These are phyloP conservation scores for Dione vanillae DNA, from an alignment of 2,888 invertebrate species.

Conservation along the genomic window DNA sequence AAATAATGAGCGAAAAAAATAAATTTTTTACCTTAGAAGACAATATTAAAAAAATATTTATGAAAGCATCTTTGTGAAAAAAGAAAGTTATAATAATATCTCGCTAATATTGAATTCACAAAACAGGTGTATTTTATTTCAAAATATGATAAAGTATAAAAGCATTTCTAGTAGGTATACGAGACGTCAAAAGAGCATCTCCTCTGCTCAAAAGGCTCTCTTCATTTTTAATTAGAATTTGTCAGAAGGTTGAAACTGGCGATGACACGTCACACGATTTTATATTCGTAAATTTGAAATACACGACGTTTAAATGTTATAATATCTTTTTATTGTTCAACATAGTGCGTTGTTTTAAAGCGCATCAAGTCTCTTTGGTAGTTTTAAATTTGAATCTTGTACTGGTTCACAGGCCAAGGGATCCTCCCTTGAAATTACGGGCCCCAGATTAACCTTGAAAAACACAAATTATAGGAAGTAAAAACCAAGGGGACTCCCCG, in stretches of 20 bases:
- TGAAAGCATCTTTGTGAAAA: too few relatives aligned
- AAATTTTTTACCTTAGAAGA: too few relatives aligned
- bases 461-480: too few relatives aligned
- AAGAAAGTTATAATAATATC: too few relatives aligned
- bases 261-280: not conserved
- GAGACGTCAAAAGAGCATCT: constrained; percentile 21
- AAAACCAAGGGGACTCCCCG: too few relatives aligned
- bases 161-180: not conserved
- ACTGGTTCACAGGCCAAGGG: too few relatives aligned
- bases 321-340: not conserved
- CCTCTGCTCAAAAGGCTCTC: constrained; percentile 13
- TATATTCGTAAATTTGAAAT: constrained; percentile 11
- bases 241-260: constrained; percentile 21
- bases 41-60: too few relatives aligned
- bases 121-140: not conserved
- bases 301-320: not conserved
- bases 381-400: too few relatives aligned
- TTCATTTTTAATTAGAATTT: constrained; percentile 22
- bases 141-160: constrained; percentile 1
- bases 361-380: too few relatives aligned
- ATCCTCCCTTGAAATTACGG: too few relatives aligned
- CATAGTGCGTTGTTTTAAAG: not conserved
- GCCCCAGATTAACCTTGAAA: too few relatives aligned
- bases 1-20: too few relatives aligned
- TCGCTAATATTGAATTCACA: not conserved